Base-by-base conservation (phyloP, 2,888 invertebrate genomes). In the Spilosoma lubricipeda region DNA sequence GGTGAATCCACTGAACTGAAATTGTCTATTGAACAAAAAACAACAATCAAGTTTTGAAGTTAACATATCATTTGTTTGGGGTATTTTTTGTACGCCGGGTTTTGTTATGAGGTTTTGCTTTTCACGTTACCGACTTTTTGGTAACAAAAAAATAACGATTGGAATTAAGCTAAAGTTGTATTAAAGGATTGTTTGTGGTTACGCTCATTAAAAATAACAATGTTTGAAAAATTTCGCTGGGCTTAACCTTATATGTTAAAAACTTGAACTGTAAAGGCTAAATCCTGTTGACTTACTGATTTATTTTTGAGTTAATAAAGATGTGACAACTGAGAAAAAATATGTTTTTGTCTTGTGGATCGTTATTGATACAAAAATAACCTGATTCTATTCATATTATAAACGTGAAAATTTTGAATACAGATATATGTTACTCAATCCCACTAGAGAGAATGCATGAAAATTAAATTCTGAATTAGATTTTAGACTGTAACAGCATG, bases 21-120 rank as follows among this genome's bases (percentile, higher is more conserved):
- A 77, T 80, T 77, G 56, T 77, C 75, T n/a, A 67, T 67, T 77
- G 48, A 72, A 79, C 65, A 78, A 77, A 82, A 79, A 77, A 69
- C 63, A 77, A 69, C 63, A 68, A 80, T 77, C 66, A 67, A 42
- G 70, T 73, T 77, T 80, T 77, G 70, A 45, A 76, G 73, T 81
- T 78, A 80, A 74, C 56, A 76, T 72, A 71, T 72, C 73, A 75
- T 73, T 75, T 73, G 48, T 66, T 42, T 71, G 67, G 72, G n/a
- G 74, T 45, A 70, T 74, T 64, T 75, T 74, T 78, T 77, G 23
- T 74, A 65, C 36, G 42, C 0, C 66, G 52, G 30, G 52, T 23
- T 42, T 42, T 36, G 4, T 48, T 45, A 72, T 72, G 48, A 68
- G 33, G 52, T 45, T 66, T 59, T 59, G 33, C 45, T 73, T 73